phyloP scores from a whole-genome alignment of 2,797 vertebrate genomes.

The Thaleichthys pacificus region DNA sequence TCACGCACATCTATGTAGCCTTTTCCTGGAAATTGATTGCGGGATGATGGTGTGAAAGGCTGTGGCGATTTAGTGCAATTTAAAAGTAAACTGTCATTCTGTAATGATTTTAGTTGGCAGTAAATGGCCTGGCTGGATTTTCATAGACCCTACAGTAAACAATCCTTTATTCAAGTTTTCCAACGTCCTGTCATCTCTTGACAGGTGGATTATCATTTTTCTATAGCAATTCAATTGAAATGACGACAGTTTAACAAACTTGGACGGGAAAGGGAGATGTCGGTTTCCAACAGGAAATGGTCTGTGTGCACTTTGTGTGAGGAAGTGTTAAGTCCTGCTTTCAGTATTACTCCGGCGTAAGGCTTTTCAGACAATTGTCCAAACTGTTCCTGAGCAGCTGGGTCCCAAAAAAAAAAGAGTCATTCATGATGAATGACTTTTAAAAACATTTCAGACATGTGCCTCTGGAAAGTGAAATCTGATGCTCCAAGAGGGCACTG shows the following conservation, averaged over 20 bases:
- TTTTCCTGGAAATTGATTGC: conserved; percentile 65
- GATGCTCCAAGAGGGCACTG: conserved; percentile 38
- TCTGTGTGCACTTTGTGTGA: conserved; percentile 69
- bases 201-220: conserved; percentile 79
- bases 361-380: conserved; percentile 69
- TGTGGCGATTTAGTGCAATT: conserved; percentile 63
- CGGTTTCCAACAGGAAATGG: conserved; percentile 70
- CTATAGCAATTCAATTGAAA: conserved; percentile 76
- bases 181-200: conserved; percentile 72
- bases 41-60: conserved; percentile 57
- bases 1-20: conserved; percentile 47
- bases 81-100: conserved; percentile 70
- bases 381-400: conserved; percentile 64
- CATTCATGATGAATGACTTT: conserved; percentile 71
- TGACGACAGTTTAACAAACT: conserved; percentile 76
- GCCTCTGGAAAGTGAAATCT: conserved; percentile 34
- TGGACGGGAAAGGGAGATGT: conserved; percentile 74
- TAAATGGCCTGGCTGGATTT: conserved; percentile 65
- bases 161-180: conserved; percentile 75
- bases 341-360: conserved; percentile 69
- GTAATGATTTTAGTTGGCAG: conserved; percentile 74
- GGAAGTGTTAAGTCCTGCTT: conserved; percentile 76
- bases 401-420: no score
- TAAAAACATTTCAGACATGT: conserved; percentile 60
- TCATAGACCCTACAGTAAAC: conserved; percentile 49